Base-by-base conservation (phyloP, 1,140 invertebrate genomes). In the Drosophila mojavensis region DNA sequence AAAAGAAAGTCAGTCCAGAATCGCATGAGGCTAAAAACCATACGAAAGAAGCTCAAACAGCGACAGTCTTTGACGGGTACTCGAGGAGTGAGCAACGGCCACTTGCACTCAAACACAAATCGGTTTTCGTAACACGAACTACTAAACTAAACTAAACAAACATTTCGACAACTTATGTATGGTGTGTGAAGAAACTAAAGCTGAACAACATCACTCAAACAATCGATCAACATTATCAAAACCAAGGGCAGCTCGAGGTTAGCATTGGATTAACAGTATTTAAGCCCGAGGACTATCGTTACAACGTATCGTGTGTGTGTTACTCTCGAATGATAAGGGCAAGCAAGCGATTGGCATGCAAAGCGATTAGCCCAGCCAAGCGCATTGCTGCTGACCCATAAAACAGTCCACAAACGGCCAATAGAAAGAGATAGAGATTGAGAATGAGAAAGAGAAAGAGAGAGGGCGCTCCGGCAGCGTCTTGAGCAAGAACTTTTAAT, bases 401-500 rank as follows among this genome's bases (percentile, higher is more conserved):
- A 70, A 68, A 65, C 28, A 58, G 69, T 48, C 54, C 28, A 45
- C 26, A 53, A 63, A 20, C 45, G 11, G 10, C 15, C 48, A 48
- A 68, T 60, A 72, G 69, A 67, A 69, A 68, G 65, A 68, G 65
- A 66, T 1, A 20, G 20, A 20, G 2, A 20, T 1, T 20, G 20
- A 20, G 20, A 20, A 20, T 20, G n/a, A 72, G 69, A 67, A 69
- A 68, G 20, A 24, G 20, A 24, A 24, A 24, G 20, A 24, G 20
- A 24, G 20, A 24, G 20, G 3, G 1, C 20, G 69, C 78, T 74
- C 81, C 75, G 78, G 66, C 53, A 76, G 43, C 77, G 77, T 85
- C 75, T 88, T 88, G 68, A 68, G 75, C 82, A 88, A 79, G 84
- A 86, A 86, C 83, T 88, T 88, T 88, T 88, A 88, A 88, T 88